phyloP scores from a whole-genome alignment of 2,888 invertebrate species.

The Latrodectus hesperus region DNA sequence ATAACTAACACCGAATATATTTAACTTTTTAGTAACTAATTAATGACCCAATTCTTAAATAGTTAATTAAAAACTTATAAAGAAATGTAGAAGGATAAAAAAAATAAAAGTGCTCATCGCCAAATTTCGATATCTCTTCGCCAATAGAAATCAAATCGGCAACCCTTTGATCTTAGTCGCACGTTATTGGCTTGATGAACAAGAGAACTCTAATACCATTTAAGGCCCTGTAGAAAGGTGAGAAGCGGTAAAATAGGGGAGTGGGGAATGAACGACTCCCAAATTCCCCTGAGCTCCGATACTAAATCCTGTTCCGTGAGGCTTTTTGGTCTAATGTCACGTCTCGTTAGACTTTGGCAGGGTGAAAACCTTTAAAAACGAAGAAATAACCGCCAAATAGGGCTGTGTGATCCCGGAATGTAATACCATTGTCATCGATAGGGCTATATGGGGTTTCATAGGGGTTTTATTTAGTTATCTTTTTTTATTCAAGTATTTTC shows the following conservation, averaged over 20 bases:
- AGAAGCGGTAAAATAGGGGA: constrained; percentile 65
- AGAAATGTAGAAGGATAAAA: no score
- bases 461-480: constrained; percentile 1
- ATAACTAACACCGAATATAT: no score
- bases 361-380: constrained; percentile 58
- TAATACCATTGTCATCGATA: constrained; percentile 66
- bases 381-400: constrained; percentile 43
- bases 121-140: constrained; percentile 4
- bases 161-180: constrained; percentile 53
- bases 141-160: constrained; percentile 49
- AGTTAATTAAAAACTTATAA: no score
- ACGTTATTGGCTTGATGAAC: constrained; percentile 68
- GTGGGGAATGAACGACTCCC: background rate
- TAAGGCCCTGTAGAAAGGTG: constrained; percentile 63
- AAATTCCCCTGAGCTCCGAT: constrained; percentile 24
- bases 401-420: constrained; percentile 19
- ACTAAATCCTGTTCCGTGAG: constrained; percentile 54
- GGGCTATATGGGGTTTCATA: constrained; percentile 44
- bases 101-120: background rate
- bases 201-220: constrained; percentile 67
- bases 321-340: constrained; percentile 66
- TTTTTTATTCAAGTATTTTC: background rate
- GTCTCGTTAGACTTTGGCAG: constrained; percentile 39
- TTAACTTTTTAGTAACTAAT: no score
- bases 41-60: no score